A percentile compares a stretch with the other conserved stretches of the same genome.
Evolutionary conservation across 30 jellyfish, hydroid and myxozoan species (phyloP).

Genomic region (Aurelia aurita): DNA sequence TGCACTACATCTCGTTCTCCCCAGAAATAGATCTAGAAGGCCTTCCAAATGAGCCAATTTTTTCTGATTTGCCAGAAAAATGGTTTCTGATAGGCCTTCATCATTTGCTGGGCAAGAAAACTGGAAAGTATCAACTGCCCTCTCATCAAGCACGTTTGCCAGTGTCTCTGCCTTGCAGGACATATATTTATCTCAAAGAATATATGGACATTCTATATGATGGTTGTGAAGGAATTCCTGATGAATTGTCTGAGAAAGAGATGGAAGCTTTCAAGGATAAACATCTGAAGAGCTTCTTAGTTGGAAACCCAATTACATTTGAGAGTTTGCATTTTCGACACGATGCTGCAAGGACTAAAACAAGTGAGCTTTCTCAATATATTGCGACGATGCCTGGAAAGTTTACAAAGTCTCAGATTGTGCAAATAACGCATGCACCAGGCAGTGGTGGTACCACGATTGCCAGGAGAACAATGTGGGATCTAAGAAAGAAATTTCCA

Average conservation of each 20-base stretch:
- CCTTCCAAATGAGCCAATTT: background rate
- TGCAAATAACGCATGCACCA: conserved; percentile 52
- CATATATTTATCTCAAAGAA: conserved; percentile 8
- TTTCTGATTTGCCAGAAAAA: conserved; percentile 16
- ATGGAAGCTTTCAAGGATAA: conserved; percentile 12
- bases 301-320: conserved; percentile 42
- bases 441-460: conserved; percentile 64
- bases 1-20: conserved; percentile 5
- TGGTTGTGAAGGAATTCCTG: conserved; percentile 60
- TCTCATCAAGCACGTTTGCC: conserved; percentile 25
- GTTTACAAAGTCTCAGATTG: conserved; percentile 22
- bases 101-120: conserved; percentile 21
- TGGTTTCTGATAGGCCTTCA: conserved; percentile 29
- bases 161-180: conserved; percentile 5
- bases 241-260: conserved; percentile 30
- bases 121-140: conserved; percentile 11
- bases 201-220: conserved; percentile 37
- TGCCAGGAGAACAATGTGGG: conserved; percentile 49
- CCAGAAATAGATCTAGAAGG: conserved; percentile 22
- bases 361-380: background rate
- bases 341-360: conserved; percentile 41
- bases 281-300: conserved; percentile 41
- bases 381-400: conserved; percentile 7
- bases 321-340: conserved; percentile 52
- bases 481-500: conserved; percentile 11